phyloP scores from a whole-genome alignment of 2,888 invertebrate genomes.

The Troilus luridus region DNA sequence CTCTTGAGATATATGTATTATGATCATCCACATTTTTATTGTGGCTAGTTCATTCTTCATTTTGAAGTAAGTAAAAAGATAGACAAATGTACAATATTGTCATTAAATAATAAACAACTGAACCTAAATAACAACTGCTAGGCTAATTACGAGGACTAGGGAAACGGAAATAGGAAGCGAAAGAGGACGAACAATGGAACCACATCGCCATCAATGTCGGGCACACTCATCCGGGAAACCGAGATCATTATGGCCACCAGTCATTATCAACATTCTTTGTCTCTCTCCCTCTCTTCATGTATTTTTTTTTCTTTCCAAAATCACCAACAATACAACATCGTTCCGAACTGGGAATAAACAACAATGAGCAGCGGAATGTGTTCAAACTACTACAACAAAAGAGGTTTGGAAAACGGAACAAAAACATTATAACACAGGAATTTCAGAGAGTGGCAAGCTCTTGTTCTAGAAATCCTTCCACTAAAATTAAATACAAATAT shows the following conservation, averaged over 20 bases:
- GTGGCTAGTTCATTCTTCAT: no score
- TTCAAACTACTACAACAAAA: neutral
- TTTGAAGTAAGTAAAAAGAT: no score
- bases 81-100: no score
- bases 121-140: neutral
- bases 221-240: constrained; percentile 12
- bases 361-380: neutral
- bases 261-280: neutral
- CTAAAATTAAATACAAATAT: no score
- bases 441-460: no score
- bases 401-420: neutral
- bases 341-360: neutral
- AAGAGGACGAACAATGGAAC: neutral
- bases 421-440: neutral
- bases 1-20: no score
- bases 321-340: neutral
- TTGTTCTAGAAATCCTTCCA: no score
- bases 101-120: neutral
- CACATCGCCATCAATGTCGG: constrained; percentile 1
- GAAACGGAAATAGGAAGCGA: constrained; percentile 19
- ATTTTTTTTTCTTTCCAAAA: neutral
- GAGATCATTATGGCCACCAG: neutral
- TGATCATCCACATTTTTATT: no score
- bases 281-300: no score
- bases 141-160: neutral